Conservation (phyloP, 2,113 vertebrate genomes). For the Herpetotheres cachinnans region DNA sequence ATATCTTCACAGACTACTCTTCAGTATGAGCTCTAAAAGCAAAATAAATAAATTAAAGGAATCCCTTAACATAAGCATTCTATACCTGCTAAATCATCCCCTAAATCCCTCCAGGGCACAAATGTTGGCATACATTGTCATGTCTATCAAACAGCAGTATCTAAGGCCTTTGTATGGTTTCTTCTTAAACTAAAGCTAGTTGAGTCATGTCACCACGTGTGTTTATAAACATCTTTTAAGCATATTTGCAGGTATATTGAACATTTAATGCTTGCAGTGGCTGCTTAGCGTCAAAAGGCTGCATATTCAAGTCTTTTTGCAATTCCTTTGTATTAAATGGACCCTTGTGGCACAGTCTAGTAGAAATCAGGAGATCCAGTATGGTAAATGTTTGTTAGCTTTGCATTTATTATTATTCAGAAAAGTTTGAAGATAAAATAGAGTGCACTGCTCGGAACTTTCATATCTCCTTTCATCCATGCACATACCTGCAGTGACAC, state of each 20-base stretch:
- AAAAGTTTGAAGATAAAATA: neutral
- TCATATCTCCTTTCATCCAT: neutral
- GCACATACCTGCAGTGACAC: neutral
- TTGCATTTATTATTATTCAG: neutral
- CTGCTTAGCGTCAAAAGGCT: neutral
- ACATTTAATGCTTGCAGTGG: neutral
- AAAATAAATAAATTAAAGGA: constrained; percentile 32
- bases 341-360: neutral
- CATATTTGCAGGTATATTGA: neutral
- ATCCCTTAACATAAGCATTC: neutral
- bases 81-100: neutral
- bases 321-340: neutral
- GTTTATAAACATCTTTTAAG: neutral
- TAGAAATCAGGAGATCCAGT: neutral
- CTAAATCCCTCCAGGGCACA: neutral
- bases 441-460: neutral
- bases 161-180: neutral
- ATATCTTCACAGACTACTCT: neutral
- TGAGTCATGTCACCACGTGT: neutral
- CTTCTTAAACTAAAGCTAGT: neutral
- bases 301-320: neutral
- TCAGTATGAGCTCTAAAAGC: constrained; percentile 2
- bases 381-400: neutral
- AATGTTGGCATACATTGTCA: neutral
- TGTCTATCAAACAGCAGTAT: neutral